Evolutionary conservation across 2,888 invertebrate genomes (phyloP).

Genomic region (Meiosimyza platycephala): DNA sequence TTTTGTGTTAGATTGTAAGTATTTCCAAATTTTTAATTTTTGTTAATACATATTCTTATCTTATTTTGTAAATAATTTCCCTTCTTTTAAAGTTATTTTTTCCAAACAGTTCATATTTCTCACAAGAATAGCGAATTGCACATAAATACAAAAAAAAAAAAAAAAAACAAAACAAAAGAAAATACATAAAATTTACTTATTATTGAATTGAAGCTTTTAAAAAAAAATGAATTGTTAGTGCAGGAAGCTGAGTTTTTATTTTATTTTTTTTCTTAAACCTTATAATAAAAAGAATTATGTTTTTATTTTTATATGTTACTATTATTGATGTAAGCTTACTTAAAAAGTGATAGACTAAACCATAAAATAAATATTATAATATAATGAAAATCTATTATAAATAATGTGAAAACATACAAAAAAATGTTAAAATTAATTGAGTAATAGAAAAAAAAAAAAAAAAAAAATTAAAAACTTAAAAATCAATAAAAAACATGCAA

Average conservation of each 20-base stretch:
- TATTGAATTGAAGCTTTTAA: constrained; percentile 5
- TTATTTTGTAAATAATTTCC: too few species aligned
- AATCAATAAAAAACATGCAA: constrained; percentile 33
- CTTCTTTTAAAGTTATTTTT: too few species aligned
- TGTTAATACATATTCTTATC: too few species aligned
- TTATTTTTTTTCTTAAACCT: constrained; percentile 13
- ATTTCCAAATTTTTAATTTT: too few species aligned
- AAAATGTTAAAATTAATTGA: constrained; percentile 28
- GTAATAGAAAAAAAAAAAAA: constrained; percentile 37
- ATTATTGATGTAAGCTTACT: constrained; percentile 44
- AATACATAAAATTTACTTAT: background rate
- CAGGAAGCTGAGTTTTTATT: constrained; percentile 24
- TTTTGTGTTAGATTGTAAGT: too few species aligned
- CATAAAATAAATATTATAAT: constrained; percentile 20
- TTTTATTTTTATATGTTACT: constrained; percentile 38
- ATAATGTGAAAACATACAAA: constrained; percentile 29
- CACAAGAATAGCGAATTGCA: too few species aligned
- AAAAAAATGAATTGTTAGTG: constrained; percentile 28
- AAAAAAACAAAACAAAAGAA: too few species aligned
- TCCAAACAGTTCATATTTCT: too few species aligned
- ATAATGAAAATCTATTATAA: constrained; percentile 29
- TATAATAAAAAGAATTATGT: constrained; percentile 23
- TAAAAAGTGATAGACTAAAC: constrained; percentile 44
- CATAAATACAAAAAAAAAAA: too few species aligned
- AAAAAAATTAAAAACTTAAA: constrained; percentile 37